These are phyloP conservation scores for Ceryle rudis DNA, from an alignment of 2,797 vertebrate genomes.

Conservation along the genomic window DNA sequence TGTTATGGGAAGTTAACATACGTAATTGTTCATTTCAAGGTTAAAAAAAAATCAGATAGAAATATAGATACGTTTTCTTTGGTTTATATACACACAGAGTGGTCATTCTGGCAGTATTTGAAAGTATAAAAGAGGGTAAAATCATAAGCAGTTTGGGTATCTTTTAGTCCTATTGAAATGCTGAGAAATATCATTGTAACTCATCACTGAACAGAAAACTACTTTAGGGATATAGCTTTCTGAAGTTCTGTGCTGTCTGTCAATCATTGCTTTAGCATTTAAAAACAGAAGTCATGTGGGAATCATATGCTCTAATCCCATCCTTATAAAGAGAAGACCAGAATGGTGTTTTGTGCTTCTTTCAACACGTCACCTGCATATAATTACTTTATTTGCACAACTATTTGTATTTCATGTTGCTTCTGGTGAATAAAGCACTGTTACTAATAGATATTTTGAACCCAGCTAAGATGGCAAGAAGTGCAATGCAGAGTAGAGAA, in stretches of 20 bases:
- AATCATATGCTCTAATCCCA: not conserved
- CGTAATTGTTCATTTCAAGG: not conserved
- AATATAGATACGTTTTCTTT: not conserved
- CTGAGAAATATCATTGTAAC: not conserved
- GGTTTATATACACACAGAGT: not conserved
- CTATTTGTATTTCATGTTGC: not conserved
- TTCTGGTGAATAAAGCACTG: not conserved
- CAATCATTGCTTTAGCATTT: not conserved
- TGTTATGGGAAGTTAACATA: not conserved
- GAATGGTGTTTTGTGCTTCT: not conserved
- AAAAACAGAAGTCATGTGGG: not conserved
- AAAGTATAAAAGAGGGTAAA: not conserved
- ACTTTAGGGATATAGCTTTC: not conserved
- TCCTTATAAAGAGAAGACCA: not conserved
- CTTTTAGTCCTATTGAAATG: not conserved
- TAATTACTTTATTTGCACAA: conserved; percentile 14
- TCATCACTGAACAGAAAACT: not conserved
- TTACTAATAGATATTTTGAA: not conserved
- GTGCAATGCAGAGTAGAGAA: not conserved
- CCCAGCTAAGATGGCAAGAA: not conserved
- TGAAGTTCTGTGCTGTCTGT: not conserved
- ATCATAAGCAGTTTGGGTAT: not conserved
- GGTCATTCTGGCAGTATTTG: not conserved
- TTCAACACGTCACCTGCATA: not conserved
- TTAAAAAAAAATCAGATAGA: not conserved